Conservation (phyloP, 2,797 vertebrate species). For the Pygocentrus nattereri region DNA sequence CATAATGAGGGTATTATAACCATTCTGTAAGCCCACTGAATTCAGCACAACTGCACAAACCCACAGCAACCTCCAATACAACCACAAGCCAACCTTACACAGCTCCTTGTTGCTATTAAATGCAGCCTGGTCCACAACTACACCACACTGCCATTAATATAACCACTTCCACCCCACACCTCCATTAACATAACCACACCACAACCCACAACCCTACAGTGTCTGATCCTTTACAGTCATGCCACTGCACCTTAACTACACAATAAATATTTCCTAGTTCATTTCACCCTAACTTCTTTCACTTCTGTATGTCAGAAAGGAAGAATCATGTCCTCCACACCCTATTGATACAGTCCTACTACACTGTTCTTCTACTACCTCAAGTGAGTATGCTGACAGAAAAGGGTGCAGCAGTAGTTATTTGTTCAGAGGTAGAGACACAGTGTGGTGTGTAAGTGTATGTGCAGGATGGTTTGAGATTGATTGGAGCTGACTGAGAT, state of each 20-base stretch:
- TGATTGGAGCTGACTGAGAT: too few species aligned
- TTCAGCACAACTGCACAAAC: neutral
- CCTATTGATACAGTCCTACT: too few species aligned
- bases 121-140: neutral
- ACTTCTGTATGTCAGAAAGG: constrained; percentile 9
- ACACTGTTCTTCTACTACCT: too few species aligned
- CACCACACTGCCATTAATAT: neutral
- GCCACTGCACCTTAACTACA: too few species aligned
- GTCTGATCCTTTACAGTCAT: neutral
- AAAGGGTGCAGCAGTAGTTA: too few species aligned
- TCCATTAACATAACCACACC: neutral
- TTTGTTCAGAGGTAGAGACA: too few species aligned
- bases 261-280: too few species aligned
- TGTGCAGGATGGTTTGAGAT: too few species aligned
- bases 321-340: too few species aligned
- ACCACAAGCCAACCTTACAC: neutral
- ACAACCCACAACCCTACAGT: neutral
- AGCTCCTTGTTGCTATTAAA: neutral
- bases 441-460: too few species aligned
- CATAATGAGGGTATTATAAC: neutral
- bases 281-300: neutral
- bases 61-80: neutral
- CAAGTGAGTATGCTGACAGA: too few species aligned
- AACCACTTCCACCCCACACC: neutral
- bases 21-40: neutral